Evolutionary conservation across 2,888 invertebrate species (phyloP).

Genomic region (Apamea sordens): DNA sequence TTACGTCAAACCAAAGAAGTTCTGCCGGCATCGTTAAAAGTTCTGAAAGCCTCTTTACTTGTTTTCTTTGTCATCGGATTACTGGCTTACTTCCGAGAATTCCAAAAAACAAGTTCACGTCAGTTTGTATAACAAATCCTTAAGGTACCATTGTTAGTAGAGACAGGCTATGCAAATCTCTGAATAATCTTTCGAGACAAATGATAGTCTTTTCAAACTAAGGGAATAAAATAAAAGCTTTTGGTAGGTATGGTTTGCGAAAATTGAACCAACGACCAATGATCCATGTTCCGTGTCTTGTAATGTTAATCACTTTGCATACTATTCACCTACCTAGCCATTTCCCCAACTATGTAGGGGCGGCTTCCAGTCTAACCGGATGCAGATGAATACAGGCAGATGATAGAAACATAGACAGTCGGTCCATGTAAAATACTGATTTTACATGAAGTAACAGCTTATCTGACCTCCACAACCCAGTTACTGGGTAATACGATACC

Average conservation of each 20-base stretch:
- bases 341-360: too few relatives aligned
- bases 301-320: too few relatives aligned
- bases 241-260: neutral
- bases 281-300: too few relatives aligned
- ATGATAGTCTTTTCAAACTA: neutral
- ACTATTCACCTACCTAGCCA: too few relatives aligned
- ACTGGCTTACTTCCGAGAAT: neutral
- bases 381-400: too few relatives aligned
- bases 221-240: neutral
- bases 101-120: neutral
- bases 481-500: too few relatives aligned
- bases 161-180: neutral
- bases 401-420: too few relatives aligned
- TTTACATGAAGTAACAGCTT: too few relatives aligned
- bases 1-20: neutral
- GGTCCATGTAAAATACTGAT: too few relatives aligned
- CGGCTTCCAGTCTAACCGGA: neutral
- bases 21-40: neutral
- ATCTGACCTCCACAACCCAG: too few relatives aligned
- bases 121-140: neutral
- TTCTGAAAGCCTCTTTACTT: neutral
- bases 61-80: neutral
- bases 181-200: neutral
- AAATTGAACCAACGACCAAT: neutral
- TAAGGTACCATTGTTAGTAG: neutral